Base-by-base conservation (phyloP, 1,140 invertebrate species). In the Gryon sp. region DNA sequence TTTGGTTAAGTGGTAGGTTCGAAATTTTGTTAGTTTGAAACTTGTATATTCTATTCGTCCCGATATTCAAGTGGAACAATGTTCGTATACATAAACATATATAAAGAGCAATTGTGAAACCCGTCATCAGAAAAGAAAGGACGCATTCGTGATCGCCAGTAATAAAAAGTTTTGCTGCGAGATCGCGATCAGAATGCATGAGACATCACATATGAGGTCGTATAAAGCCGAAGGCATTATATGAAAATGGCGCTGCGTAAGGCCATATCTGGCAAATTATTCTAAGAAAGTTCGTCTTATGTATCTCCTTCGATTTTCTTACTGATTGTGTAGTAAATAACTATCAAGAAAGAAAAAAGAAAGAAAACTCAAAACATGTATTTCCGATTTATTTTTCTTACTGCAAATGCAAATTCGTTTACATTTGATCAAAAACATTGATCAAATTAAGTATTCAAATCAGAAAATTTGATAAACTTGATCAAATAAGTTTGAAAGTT, bases 131-230 rank as follows among this genome's bases (percentile, higher is more conserved):
- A 36, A 60, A 46, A 76, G 57, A 79, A 76, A 55, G 62, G 68
- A 69, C 72, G 32, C 59, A 73, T 76, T 81, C 80, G 82, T 82
- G 80, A 79, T 82, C 62, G 76, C 28, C 38, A 45, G 80, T 73
- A 83, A 81, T 83, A 82, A 83, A 82, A 83, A 83, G 77, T 83
- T 81, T 59, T 34, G 45, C 24, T 43, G 46, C 46, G 40, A 41
- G 72, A 83, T 83, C 76, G 72, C 79, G 73, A 80, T 82, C 78
- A 77, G 63, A 77, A 80, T 79, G 70, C 72, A 79, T 72, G 77
- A 76, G 72, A 65, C 73, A 65, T 36, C 62, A 57, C 66, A 52
- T 75, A 75, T 20, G 36, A 26, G 62, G 46, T 80, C 65, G 57
- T 72, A 80, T 75, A 74, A 80, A 77, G 60, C 62, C 59, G 26